Evolutionary conservation across 2,113 vertebrate genomes (phyloP), one percentile per base, ranked within the genome.

Genomic region (Morone saxatilis): DNA sequence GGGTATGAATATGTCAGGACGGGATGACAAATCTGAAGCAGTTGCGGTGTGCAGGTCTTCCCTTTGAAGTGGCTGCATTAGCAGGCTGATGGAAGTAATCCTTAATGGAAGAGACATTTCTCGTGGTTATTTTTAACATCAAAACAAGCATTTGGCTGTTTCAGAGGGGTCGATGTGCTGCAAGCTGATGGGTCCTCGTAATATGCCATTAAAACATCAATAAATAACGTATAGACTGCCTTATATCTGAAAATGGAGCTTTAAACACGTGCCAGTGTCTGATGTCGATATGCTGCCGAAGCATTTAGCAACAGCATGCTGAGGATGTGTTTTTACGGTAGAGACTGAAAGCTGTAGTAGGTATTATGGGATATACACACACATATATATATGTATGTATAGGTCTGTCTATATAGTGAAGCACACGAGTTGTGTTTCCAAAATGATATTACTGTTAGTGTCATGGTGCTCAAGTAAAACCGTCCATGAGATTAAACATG

Each of bases 401-500:
- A 71, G 10, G 47, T 19, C 38, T 73, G n/a, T 22, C 43, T 59
- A 36, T 66, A 61, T 48, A 40, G 54, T 48, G 40, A 67, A 12
- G 40, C 43, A 59, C 3, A 59, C 41, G 73, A 62, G 41, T 20
- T 63, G 19, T 22, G 41, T 69, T 74, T 87, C 63, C 22, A 11
- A 53, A 65, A 31, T 66, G 12, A 53, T 17, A 36, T 57, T 11
- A 60, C 8, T 36, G 47, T n/a, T 13, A 45, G 4, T 41, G 31
- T 78, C 45, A 60, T 62, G 47, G 41, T 31, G 72, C 53, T 81
- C 43, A 75, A 43, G 25, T 13, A 41, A 73, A 82, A 84, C 53
- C 70, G 4, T 63, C 66, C 20, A 61, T 31, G 38, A 61, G 50
- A 78, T 73, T 84, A 78, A 81, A 78, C 48, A 68, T 54, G 16